Evolutionary conservation across 2,888 invertebrate species (phyloP).

Genomic region (Mythimna pallens): DNA sequence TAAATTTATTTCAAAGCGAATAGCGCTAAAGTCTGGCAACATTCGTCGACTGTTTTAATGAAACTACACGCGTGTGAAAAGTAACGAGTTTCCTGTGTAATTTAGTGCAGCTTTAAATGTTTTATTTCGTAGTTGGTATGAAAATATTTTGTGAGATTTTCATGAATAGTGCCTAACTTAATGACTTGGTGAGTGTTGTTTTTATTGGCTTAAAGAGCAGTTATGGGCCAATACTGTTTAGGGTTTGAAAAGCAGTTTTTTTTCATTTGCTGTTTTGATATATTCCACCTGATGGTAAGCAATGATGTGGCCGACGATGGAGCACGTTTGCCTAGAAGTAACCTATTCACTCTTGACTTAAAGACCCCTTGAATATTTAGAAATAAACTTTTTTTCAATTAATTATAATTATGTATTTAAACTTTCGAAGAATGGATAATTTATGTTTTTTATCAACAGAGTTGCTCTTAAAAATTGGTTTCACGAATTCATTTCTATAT

Average conservation of each 20-base stretch:
- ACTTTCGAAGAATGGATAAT: too few species aligned
- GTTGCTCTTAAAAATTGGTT: too few species aligned
- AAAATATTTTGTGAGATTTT: not conserved
- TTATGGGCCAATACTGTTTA: not conserved
- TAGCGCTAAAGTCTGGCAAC: slow-evolving; percentile 10
- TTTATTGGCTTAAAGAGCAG: not conserved
- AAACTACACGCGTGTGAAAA: slow-evolving; percentile 6
- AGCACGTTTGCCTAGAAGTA: too few species aligned
- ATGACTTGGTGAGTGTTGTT: not conserved
- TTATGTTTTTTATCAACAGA: too few species aligned
- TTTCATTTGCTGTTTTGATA: too few species aligned
- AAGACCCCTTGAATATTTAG: too few species aligned
- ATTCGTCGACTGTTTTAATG: slow-evolving; percentile 19
- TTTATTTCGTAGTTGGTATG: not conserved
- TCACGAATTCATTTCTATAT: too few species aligned
- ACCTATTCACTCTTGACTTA: too few species aligned
- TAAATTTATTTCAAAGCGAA: slow-evolving; percentile 3
- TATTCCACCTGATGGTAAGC: too few species aligned
- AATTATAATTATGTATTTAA: too few species aligned
- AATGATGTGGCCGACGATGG: too few species aligned
- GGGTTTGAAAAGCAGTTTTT: not conserved
- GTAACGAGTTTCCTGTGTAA: slow-evolving; percentile 24
- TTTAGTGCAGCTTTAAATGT: slow-evolving; percentile 19
- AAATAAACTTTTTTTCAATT: too few species aligned
- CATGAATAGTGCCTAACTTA: not conserved